Conservation (phyloP, 2,797 vertebrate species). For the Microtus agrestis region DNA sequence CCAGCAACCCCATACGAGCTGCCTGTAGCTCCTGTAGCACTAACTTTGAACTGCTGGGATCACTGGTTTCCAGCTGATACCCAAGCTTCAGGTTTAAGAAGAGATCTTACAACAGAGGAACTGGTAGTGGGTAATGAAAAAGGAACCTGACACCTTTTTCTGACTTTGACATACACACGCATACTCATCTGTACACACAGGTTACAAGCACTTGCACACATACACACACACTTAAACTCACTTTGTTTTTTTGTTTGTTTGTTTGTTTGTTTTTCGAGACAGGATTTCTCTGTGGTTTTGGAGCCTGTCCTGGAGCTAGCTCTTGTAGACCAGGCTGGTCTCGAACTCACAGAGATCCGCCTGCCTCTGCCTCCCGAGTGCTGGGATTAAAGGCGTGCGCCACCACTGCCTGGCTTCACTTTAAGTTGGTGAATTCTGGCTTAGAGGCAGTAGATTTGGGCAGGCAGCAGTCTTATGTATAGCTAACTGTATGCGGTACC, state of each 20-base stretch:
- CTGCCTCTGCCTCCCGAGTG: too few relatives aligned
- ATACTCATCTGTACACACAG: background rate
- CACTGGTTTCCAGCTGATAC: background rate
- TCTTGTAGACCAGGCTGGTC: too few relatives aligned
- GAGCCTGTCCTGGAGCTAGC: too few relatives aligned
- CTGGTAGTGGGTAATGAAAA: background rate
- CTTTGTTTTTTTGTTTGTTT: background rate
- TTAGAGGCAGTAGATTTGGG: background rate
- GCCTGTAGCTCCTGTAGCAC: background rate
- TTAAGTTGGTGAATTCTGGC: background rate
- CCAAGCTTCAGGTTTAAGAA: background rate
- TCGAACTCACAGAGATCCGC: too few relatives aligned
- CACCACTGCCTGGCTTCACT: too few relatives aligned
- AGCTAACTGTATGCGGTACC: background rate
- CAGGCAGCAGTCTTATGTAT: fast-evolving
- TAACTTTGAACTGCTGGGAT: background rate
- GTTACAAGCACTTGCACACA: background rate
- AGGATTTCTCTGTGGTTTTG: too few relatives aligned
- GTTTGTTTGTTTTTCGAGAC: too few relatives aligned
- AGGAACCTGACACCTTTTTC: background rate
- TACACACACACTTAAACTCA: background rate
- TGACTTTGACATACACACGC: background rate
- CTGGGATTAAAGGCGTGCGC: too few relatives aligned
- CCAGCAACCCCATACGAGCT: background rate
- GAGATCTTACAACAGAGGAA: background rate